Evolutionary conservation across 1,140 invertebrate species (phyloP), one percentile per base, ranked within the genome.

Genomic region (Sycophaga agraensis): DNA sequence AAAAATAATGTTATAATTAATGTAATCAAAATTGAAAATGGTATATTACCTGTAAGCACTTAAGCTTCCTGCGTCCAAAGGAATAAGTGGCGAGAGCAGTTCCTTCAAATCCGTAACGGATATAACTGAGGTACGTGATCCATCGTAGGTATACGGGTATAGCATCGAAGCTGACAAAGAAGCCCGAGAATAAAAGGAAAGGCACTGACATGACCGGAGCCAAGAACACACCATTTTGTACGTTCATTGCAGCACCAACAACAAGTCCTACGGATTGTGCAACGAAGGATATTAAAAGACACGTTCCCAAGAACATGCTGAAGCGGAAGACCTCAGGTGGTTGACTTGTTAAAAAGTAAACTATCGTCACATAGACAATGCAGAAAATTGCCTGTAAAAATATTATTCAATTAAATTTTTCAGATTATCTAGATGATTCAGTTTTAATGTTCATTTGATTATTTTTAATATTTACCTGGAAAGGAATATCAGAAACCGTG

Each of bases 131-230:
- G 77, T 97, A 98, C 0, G 95, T 96, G 62, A 98, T 91, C 94
- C 95, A 98, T 63, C 94, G 85, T 42, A 99, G 82, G 74, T 97
- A 98, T 4, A 91, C 86, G 0, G 96, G 96, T 67, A 99, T 98
- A 0, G 94, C 94, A 71, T 96, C 92, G 77, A 98, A 95, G 61
- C 93, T 96, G 17, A 98, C 95, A 79, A 98, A 98, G 86, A 98
- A 98, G 11, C 96, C 96, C 50, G 91, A 93, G 83, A 95, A 99
- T 12, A 98, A 82, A 12, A 98, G 83, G 79, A 98, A 94, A 19
- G 93, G 96, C 60, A 96, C 96, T 2, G 93, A 94, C 87, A 92
- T 92, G 5, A 98, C 92, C 1, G 96, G 96, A 9, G 94, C 96
- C 43, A 99, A 82, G 80, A 97, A 99, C 42, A 98, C 96, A 16